Conservation (phyloP, 1,140 invertebrate genomes). For the Drosophila willistoni region DNA sequence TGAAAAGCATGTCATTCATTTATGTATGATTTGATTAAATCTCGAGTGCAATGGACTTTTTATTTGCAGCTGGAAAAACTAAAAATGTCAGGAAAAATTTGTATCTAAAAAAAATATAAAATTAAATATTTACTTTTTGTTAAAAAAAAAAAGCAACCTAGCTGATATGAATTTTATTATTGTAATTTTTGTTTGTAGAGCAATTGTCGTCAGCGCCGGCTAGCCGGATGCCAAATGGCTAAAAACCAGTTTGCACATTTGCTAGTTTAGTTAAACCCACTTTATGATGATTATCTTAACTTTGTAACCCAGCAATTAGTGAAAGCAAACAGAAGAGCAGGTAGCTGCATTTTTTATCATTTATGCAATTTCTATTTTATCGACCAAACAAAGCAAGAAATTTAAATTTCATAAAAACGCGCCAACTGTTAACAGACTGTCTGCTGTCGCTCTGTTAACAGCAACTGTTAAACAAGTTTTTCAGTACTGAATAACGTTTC, state of each 20-base stretch:
- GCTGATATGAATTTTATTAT: background rate
- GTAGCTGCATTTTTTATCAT: background rate
- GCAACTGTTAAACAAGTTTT: background rate
- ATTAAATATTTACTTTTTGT: background rate
- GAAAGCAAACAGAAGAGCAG: conserved; percentile 37
- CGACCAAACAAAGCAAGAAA: conserved; percentile 53
- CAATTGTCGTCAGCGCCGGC: conserved; percentile 6
- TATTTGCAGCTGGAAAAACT: conserved; percentile 25
- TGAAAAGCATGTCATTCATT: conserved; percentile 45
- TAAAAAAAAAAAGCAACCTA: background rate
- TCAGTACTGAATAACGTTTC: conserved; percentile 26
- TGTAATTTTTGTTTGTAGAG: background rate
- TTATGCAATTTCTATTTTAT: conserved; percentile 48
- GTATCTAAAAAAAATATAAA: background rate
- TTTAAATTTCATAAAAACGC: background rate
- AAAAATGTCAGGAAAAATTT: conserved; percentile 8
- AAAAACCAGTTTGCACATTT: background rate
- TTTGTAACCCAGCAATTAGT: conserved; percentile 54
- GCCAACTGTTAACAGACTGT: background rate
- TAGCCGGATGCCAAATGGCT: background rate
- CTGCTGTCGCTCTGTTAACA: background rate
- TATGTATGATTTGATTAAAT: conserved; percentile 51
- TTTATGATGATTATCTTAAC: conserved; percentile 17
- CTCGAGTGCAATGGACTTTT: conserved; percentile 68
- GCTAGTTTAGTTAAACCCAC: background rate